These are phyloP conservation scores for Prosopocoilus inquinatus DNA, from an alignment of 2,888 invertebrate genomes.

Conservation along the genomic window DNA sequence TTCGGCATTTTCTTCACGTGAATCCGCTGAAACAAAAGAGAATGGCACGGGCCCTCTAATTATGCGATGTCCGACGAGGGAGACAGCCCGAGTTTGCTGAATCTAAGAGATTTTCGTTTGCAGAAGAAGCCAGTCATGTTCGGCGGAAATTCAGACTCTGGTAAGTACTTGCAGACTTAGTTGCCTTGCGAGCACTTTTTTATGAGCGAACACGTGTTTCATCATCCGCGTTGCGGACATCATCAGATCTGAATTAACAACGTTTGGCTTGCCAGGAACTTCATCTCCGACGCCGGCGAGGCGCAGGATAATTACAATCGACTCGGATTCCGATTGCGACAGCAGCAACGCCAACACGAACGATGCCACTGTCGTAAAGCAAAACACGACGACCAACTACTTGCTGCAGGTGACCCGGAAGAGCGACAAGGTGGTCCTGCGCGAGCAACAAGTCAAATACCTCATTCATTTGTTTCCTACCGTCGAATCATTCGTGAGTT, in stretches of 20 bases:
- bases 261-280: neutral
- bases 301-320: conserved; percentile 39
- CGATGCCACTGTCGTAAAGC: neutral
- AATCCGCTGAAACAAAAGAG: no score
- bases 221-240: neutral
- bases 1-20: no score
- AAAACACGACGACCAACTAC: neutral
- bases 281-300: conserved; percentile 8
- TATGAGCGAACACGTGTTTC: neutral
- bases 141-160: conserved; percentile 32
- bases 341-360: conserved; percentile 5
- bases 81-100: conserved; percentile 60
- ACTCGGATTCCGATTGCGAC: conserved; percentile 57
- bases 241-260: neutral
- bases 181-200: neutral
- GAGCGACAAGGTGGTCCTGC: conserved; percentile 45
- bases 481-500: conserved; percentile 58
- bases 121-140: conserved; percentile 59
- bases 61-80: conserved; percentile 29
- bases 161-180: conserved; percentile 27
- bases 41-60: no score
- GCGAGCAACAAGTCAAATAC: conserved; percentile 61
- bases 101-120: conserved; percentile 68
- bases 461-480: conserved; percentile 64
- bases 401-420: conserved; percentile 25